phyloP scores from a whole-genome alignment of 2,888 invertebrate species.

The Andrena bicolor region DNA sequence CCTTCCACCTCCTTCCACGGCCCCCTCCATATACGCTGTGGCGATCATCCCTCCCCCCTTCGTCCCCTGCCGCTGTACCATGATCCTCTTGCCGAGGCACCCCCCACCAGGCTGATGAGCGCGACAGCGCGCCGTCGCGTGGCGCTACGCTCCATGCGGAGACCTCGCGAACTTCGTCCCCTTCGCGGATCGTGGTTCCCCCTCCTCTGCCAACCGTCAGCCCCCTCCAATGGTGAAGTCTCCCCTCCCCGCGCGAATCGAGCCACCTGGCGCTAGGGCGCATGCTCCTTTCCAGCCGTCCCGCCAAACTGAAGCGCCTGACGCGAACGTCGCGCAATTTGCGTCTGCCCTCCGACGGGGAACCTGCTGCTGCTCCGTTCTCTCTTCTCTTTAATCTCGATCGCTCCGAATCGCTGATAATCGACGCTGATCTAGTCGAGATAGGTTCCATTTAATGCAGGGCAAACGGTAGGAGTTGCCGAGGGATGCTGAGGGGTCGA shows the following conservation, averaged over 20 bases:
- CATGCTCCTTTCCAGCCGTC: constrained; percentile 68
- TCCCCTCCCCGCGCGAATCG: constrained; percentile 14
- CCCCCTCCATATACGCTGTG: constrained; percentile 39
- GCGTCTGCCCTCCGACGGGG: constrained; percentile 42
- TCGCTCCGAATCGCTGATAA: background rate
- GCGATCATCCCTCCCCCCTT: constrained; percentile 60
- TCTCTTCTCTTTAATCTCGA: background rate
- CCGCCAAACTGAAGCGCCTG: constrained; percentile 58
- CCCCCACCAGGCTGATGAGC: constrained; percentile 28
- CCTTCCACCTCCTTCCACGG: constrained; percentile 66
- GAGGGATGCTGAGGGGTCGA: no score
- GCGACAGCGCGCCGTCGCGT: constrained; percentile 77
- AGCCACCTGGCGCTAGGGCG: constrained; percentile 71
- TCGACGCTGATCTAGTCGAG: background rate
- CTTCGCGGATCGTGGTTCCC: constrained; percentile 47
- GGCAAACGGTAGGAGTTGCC: no score
- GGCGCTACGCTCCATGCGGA: constrained; percentile 82
- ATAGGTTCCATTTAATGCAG: background rate
- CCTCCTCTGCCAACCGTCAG: constrained; percentile 13
- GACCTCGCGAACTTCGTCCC: constrained; percentile 83
- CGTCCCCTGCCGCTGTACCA: constrained; percentile 31
- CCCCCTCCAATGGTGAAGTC: constrained; percentile 17
- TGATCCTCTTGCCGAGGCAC: constrained; percentile 54
- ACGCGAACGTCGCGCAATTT: constrained; percentile 47
- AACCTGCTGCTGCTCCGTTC: constrained; percentile 6